phyloP scores from a whole-genome alignment of 2,888 invertebrate species.

The Apamea anceps region DNA sequence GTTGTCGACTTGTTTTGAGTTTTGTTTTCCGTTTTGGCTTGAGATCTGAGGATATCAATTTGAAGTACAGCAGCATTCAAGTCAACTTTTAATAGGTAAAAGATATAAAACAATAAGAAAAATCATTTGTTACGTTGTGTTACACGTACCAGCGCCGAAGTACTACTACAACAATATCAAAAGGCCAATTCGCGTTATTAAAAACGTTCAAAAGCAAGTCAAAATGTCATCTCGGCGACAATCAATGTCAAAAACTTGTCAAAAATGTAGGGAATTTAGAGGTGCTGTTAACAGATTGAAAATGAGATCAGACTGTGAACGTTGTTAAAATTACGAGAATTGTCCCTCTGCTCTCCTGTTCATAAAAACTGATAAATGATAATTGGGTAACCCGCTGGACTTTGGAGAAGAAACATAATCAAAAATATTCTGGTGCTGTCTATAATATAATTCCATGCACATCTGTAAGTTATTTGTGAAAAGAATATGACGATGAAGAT shows the following conservation, averaged over 20 bases:
- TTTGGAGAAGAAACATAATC: not conserved
- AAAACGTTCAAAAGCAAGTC: not conserved
- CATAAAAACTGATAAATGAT: not conserved
- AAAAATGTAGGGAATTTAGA: not conserved
- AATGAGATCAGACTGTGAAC: not conserved
- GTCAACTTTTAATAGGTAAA: not conserved
- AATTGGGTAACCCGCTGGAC: not conserved
- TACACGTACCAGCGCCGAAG: not conserved
- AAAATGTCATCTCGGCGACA: not conserved
- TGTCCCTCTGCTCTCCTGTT: not conserved
- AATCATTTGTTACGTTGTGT: not conserved
- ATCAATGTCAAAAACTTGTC: not conserved
- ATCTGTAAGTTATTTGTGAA: not conserved
- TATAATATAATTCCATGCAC: not conserved
- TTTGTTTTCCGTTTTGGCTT: conserved; percentile 32
- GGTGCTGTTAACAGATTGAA: not conserved
- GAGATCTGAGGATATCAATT: conserved; percentile 11
- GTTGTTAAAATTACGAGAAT: not conserved
- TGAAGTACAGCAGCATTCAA: not conserved
- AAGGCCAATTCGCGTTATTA: too few relatives aligned
- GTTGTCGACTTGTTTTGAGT: conserved; percentile 43
- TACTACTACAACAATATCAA: not conserved
- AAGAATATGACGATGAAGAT: not conserved
- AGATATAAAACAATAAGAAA: too few relatives aligned
- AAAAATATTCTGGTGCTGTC: not conserved